phyloP scores from a whole-genome alignment of 1,140 invertebrate species.

The Pseudomyrmex concolor region DNA sequence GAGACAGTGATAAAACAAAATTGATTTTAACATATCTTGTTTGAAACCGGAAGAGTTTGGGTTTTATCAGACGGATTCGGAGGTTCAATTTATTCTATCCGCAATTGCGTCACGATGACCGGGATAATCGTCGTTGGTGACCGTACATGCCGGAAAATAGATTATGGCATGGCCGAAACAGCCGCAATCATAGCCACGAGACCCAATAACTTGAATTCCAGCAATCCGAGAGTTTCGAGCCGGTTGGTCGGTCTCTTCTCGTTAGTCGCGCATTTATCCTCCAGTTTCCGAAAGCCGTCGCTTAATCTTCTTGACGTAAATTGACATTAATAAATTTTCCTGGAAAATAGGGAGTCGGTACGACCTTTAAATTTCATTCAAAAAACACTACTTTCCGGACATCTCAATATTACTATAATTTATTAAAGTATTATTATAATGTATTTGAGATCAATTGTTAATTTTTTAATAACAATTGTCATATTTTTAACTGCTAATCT shows the following conservation, averaged over 20 bases:
- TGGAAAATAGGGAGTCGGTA: neutral
- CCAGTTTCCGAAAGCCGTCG: neutral
- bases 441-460: too few relatives aligned
- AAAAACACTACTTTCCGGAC: too few relatives aligned
- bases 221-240: neutral
- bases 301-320: neutral
- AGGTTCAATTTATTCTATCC: slow-evolving; percentile 7
- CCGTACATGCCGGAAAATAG: slow-evolving; percentile 5
- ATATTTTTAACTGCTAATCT: too few relatives aligned
- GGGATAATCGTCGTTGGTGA: slow-evolving; percentile 12
- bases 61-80: neutral
- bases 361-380: too few relatives aligned
- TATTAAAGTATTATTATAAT: too few relatives aligned
- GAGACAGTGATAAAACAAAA: too few relatives aligned
- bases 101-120: neutral
- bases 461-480: too few relatives aligned
- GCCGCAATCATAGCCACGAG: slow-evolving; percentile 7
- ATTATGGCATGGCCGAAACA: slow-evolving; percentile 29
- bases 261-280: slow-evolving; percentile 6
- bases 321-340: neutral
- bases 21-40: too few relatives aligned
- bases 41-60: too few relatives aligned
- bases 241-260: neutral
- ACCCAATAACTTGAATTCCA: slow-evolving; percentile 22
- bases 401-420: too few relatives aligned